phyloP scores from a whole-genome alignment of 2,888 invertebrate genomes.

The Apodemia mormo region DNA sequence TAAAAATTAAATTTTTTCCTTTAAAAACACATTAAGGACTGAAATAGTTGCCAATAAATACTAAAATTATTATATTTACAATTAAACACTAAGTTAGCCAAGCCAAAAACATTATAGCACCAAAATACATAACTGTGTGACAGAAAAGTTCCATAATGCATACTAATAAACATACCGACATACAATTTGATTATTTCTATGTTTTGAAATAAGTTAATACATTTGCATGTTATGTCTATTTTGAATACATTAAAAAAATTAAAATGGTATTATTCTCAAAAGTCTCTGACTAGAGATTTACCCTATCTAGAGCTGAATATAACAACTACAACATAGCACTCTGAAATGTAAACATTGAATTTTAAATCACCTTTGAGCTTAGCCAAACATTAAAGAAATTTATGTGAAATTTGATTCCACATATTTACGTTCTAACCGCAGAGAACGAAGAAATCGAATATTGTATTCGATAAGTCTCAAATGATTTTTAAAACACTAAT shows the following conservation, averaged over 20 bases:
- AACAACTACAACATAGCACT: constrained; percentile 70
- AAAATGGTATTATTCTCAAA: constrained; percentile 73
- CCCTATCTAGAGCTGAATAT: constrained; percentile 58
- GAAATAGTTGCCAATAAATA: constrained; percentile 72
- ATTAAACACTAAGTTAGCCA: constrained; percentile 76
- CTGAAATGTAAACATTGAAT: constrained; percentile 52
- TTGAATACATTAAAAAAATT: constrained; percentile 69
- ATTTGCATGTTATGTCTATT: constrained; percentile 59
- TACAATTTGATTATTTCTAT: constrained; percentile 49
- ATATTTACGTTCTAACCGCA: constrained; percentile 32
- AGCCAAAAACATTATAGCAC: constrained; percentile 78
- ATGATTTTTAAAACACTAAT: constrained; percentile 26
- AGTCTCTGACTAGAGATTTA: constrained; percentile 81
- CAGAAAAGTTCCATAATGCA: constrained; percentile 71
- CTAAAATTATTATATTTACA: constrained; percentile 62
- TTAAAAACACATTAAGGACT: constrained; percentile 46
- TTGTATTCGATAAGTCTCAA: constrained; percentile 37
- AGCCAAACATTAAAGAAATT: constrained; percentile 64
- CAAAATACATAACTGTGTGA: constrained; percentile 67
- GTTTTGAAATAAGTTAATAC: constrained; percentile 67
- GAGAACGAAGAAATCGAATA: constrained; percentile 37
- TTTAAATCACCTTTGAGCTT: constrained; percentile 73
- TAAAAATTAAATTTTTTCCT: constrained; percentile 43
- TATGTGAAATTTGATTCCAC: constrained; percentile 76
- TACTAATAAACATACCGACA: constrained; percentile 51